These are phyloP conservation scores for Echinometra lucunter DNA, from an alignment of 53 echinoderm and acorn worm genomes.

Conservation along the genomic window DNA sequence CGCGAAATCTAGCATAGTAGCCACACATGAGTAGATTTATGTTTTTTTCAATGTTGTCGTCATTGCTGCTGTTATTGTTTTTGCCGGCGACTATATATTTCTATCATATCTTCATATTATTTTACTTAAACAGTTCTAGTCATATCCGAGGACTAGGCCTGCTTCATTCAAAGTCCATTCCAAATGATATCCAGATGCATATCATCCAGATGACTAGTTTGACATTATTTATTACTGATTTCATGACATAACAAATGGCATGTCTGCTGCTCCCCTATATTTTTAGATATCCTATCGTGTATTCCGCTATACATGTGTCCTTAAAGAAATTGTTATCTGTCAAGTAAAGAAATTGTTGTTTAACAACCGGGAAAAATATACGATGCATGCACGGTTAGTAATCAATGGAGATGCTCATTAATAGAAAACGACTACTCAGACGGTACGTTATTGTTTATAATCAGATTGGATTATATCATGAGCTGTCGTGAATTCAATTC, in stretches of 20 bases:
- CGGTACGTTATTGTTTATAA: background rate
- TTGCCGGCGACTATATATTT: too few relatives aligned
- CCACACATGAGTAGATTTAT: too few relatives aligned
- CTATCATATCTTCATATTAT: too few relatives aligned
- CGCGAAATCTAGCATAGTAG: too few relatives aligned
- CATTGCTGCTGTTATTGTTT: too few relatives aligned
- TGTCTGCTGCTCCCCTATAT: background rate
- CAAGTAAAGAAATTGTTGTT: background rate
- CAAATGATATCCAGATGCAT: background rate
- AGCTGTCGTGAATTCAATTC: constrained; percentile 25
- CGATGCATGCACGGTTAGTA: background rate
- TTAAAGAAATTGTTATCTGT: too few relatives aligned
- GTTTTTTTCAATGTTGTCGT: too few relatives aligned
- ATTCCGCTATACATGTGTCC: background rate
- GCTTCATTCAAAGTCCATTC: too few relatives aligned
- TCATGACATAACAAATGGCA: background rate
- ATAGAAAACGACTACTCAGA: background rate
- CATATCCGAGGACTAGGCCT: too few relatives aligned
- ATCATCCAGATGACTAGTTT: background rate
- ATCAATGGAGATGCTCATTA: background rate
- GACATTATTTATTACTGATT: background rate
- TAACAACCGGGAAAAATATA: background rate
- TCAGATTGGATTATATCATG: background rate
- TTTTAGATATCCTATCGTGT: background rate
- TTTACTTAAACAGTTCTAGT: background rate